phyloP scores from a whole-genome alignment of 2,797 vertebrate genomes.

The Poeciliopsis infans region DNA sequence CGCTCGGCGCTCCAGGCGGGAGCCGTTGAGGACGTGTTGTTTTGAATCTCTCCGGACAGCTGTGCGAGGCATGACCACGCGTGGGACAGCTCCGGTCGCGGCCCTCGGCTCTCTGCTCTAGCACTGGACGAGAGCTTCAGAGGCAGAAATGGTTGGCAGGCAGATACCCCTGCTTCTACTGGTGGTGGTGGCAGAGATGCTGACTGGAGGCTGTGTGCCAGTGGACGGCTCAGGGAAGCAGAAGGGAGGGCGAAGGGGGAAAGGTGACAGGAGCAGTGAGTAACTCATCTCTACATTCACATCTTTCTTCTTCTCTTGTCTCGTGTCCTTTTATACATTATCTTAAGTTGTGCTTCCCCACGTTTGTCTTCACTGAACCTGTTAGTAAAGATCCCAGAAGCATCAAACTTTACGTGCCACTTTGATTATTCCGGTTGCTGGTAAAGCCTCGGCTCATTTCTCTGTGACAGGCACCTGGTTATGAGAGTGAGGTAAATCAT shows the following conservation, averaged over 20 bases:
- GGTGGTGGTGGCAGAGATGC: slow-evolving; percentile 79
- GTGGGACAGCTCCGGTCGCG: slow-evolving; percentile 33
- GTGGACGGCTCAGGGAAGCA: slow-evolving; percentile 79
- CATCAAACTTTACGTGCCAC: slow-evolving; percentile 31
- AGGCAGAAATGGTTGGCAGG: slow-evolving; percentile 83
- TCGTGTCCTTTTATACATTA: slow-evolving; percentile 10
- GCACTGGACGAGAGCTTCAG: slow-evolving; percentile 35
- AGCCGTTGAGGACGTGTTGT: slow-evolving; percentile 44
- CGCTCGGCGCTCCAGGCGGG: slow-evolving; percentile 34
- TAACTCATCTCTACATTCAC: slow-evolving; percentile 53
- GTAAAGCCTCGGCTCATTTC: slow-evolving; percentile 54
- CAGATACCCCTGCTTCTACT: slow-evolving; percentile 81
- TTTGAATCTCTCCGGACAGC: slow-evolving; percentile 54
- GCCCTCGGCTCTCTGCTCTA: slow-evolving; percentile 52
- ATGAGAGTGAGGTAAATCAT: slow-evolving; percentile 57
- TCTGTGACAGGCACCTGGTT: slow-evolving; percentile 46
- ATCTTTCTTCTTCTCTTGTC: slow-evolving; percentile 26
- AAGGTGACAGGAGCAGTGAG: slow-evolving; percentile 96
- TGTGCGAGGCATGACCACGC: slow-evolving; percentile 58
- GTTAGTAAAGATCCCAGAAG: slow-evolving; percentile 26
- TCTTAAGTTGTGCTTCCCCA: slow-evolving; percentile 4
- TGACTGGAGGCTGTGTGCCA: slow-evolving; percentile 77
- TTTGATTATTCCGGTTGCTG: slow-evolving; percentile 52
- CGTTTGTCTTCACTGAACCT: slow-evolving; percentile 4
- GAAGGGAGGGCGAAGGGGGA: slow-evolving; percentile 92